Percentiles rank a stretch among this genome's conserved stretches.
These are phyloP conservation scores for Lycia hirtaria DNA, from an alignment of 2,888 invertebrate genomes.

Conservation along the genomic window DNA sequence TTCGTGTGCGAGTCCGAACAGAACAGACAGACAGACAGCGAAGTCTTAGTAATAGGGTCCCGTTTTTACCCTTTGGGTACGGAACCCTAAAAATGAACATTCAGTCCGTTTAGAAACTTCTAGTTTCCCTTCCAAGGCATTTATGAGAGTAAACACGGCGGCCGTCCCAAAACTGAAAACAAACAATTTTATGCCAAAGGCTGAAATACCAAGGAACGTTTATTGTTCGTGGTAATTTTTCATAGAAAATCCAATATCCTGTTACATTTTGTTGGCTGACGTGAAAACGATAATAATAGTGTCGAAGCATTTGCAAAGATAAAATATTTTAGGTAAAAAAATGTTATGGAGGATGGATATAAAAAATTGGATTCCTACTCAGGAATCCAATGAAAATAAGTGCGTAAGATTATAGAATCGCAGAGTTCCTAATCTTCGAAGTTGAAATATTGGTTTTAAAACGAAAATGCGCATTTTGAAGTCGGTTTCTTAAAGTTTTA, in stretches of 20 bases:
- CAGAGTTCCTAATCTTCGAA: no score
- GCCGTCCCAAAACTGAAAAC: conserved; percentile 27
- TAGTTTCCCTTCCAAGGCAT: conserved; percentile 23
- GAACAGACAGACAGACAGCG: no score
- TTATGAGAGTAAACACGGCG: conserved; percentile 21
- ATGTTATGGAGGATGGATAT: no score
- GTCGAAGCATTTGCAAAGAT: conserved; percentile 2
- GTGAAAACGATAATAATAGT: conserved; percentile 14
- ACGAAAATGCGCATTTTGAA: no score
- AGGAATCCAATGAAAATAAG: no score
- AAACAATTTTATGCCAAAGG: conserved; percentile 28
- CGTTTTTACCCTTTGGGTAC: no score
- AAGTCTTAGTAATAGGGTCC: no score
- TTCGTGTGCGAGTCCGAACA: no score
- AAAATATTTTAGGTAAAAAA: not conserved
- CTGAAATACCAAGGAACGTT: conserved; percentile 24
- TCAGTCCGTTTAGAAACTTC: conserved; percentile 9
- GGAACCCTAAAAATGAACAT: conserved; percentile 8
- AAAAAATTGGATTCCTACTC: no score
- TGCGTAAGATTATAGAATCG: no score
- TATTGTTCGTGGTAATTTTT: conserved; percentile 27
- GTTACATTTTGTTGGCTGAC: conserved; percentile 19
- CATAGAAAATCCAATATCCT: conserved; percentile 26
- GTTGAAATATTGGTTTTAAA: no score
- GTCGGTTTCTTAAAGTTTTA: no score